A percentile compares a stretch with the other conserved stretches of the same genome.
Conservation (phyloP, 1,140 invertebrate species). For the Wiebesia pumilae region DNA sequence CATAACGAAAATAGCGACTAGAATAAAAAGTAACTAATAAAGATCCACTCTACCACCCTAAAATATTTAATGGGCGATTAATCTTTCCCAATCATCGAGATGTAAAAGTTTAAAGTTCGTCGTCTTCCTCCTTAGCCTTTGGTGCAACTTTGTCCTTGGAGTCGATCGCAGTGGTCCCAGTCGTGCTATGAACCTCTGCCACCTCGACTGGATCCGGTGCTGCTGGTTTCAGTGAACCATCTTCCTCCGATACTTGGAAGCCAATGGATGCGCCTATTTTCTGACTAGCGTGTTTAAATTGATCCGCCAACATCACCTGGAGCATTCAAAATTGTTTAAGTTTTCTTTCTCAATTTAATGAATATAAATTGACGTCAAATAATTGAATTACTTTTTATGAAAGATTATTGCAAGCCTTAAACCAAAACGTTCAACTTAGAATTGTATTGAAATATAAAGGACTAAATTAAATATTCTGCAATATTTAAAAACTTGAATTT, state of each 20-base stretch:
- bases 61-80: background rate
- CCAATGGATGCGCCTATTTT: conserved; percentile 92
- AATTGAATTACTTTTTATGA: no score
- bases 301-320: conserved; percentile 84
- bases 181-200: conserved; percentile 62
- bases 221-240: conserved; percentile 70
- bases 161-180: conserved; percentile 50
- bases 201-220: conserved; percentile 63
- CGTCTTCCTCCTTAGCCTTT: conserved; percentile 66
- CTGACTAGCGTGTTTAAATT: conserved; percentile 88
- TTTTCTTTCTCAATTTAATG: no score
- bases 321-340: background rate
- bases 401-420: no score
- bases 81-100: background rate
- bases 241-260: conserved; percentile 82
- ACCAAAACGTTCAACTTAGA: no score
- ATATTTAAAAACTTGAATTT: no score
- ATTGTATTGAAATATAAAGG: no score
- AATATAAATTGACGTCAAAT: no score
- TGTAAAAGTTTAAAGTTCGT: conserved; percentile 58
- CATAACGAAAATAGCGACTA: background rate
- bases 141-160: conserved; percentile 64
- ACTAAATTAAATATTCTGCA: no score
- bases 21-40: background rate
- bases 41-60: background rate